Percentiles rank a stretch among this genome's conserved stretches.
Conservation (phyloP, 2,888 invertebrate genomes). For the Cremastobaeus sp. region DNA sequence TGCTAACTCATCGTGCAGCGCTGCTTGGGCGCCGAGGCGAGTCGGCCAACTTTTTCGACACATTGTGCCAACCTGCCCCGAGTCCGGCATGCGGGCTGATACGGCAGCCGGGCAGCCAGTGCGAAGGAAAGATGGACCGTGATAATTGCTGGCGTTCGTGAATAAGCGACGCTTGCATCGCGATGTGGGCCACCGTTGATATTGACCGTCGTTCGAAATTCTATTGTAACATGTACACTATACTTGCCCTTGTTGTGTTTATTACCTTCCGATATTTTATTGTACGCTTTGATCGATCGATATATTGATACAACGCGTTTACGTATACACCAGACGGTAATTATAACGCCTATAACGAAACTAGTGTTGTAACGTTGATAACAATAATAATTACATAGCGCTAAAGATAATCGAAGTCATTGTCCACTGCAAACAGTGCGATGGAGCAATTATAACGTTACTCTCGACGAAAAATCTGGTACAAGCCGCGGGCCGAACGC, state of each 20-base stretch:
- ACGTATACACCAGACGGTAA: conserved; percentile 65
- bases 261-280: conserved; percentile 76
- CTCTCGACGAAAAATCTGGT: conserved; percentile 38
- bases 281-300: conserved; percentile 73
- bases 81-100: too few relatives aligned
- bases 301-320: conserved; percentile 65
- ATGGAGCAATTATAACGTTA: conserved; percentile 32
- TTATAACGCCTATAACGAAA: conserved; percentile 55
- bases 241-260: conserved; percentile 77
- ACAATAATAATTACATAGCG: conserved; percentile 53
- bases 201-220: conserved; percentile 74
- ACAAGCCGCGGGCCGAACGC: conserved; percentile 1
- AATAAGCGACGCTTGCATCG: conserved; percentile 19
- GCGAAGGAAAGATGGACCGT: too few relatives aligned
- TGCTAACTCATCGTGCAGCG: too few relatives aligned
- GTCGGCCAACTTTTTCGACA: too few relatives aligned
- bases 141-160: conserved; percentile 20
- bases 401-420: conserved; percentile 57
- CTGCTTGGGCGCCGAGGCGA: too few relatives aligned
- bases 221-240: conserved; percentile 69
- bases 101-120: too few relatives aligned
- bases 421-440: conserved; percentile 44
- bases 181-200: conserved; percentile 45
- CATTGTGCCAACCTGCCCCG: too few relatives aligned
- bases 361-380: conserved; percentile 55